Base-by-base conservation (phyloP, 2,888 invertebrate species). In the Oscheius sp. region DNA sequence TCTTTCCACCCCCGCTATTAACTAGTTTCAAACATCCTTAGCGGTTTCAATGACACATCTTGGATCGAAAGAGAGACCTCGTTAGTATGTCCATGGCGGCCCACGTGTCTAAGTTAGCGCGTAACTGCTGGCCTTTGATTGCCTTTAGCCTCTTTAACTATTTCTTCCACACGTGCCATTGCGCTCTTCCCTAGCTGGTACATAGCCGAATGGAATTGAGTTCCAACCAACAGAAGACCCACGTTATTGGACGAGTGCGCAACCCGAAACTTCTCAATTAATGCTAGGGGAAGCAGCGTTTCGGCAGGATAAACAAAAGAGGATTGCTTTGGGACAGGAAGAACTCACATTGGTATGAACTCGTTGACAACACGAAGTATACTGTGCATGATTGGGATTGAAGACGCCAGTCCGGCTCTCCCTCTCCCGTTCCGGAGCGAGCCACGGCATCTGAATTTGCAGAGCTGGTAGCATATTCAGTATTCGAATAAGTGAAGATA, bases 341-440 rank as follows among this genome's bases (percentile, higher is more conserved):
- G 49, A 45, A 75, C 78, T 72, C 35, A 82, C 82, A 64, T 78
- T 78, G 9, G 78, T 74, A 64, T 82, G 82, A 21, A 82, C 58
- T 59, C 78, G 79, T 53, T 82, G 80, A 59, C 79, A 80, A 63
- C 82, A 82, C 69, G 81, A 82, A 6, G 80, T 75, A 73, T 82
- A 82, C 56, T 81, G 79, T 16, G 78, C 79, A 56, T 81, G 77
- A 0, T 75, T 63, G 23, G 82, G 82, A 64, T 82, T 81, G 81
- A 82, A 82, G 46, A 73, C 74, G 52, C 77, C 75, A 59, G 75
- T 76, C 12, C 75, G 69, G 5, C 16, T 43, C 61, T 61, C 61
- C 18, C 61, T 35, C 23, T 61, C 61, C 12, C 23, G 18, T 43
- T 61, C 61, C 9, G 61, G 61, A 21, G 61, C 23, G 18, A 61